Base-by-base conservation (phyloP, 2,113 vertebrate species). In the Sapajus apella region DNA sequence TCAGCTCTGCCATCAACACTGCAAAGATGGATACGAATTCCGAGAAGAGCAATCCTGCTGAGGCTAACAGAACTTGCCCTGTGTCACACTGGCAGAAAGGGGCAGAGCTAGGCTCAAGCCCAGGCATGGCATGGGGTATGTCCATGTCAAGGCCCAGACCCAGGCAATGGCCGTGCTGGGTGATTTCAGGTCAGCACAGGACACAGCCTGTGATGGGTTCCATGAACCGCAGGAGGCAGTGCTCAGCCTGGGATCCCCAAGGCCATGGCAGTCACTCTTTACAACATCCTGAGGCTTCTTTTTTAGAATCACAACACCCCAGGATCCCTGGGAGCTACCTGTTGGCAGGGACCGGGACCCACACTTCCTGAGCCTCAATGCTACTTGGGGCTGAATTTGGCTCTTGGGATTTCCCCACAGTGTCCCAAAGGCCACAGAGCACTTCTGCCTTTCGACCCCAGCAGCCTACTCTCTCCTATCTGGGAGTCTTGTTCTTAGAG, bases 101-200 rank as follows among this genome's bases (percentile, higher is more conserved):
- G 72, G 55, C 80, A 90, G 83, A 66, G n/a, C 20, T 4, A 21
- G 45, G 17, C 23, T 43, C 3, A 0, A 20, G 18, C 35, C 47
- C 30, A 32, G 11, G 10, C 8, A 14, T 0, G 8, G 25, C 82
- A 23, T 0, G 0, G 43, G 37, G 12, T 14, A 9, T 30, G 35
- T 18, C 68, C 4, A 37, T 8, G 35, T 25, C 18, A 52, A 58
- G 25, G 50, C 61, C 47, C 4, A 14, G 68, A 23, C 25, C 9
- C 50, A 64, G 64, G 87, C 23, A 47, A 16, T 21, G 43, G 27
- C 64, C 9, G 4, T 14, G 64, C 50, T 40, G 40, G n/a, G 37
- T 1, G 21, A 10, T 1, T 18, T 0, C 1, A 90, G 40, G 72
- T 12, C 37, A 64, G 32, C 30, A 25, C 6, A 27, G 37, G 66